Percentiles rank a stretch among this genome's conserved stretches.
These are phyloP conservation scores for Pegoplata infirma DNA, from an alignment of 2,888 invertebrate species.

Conservation along the genomic window DNA sequence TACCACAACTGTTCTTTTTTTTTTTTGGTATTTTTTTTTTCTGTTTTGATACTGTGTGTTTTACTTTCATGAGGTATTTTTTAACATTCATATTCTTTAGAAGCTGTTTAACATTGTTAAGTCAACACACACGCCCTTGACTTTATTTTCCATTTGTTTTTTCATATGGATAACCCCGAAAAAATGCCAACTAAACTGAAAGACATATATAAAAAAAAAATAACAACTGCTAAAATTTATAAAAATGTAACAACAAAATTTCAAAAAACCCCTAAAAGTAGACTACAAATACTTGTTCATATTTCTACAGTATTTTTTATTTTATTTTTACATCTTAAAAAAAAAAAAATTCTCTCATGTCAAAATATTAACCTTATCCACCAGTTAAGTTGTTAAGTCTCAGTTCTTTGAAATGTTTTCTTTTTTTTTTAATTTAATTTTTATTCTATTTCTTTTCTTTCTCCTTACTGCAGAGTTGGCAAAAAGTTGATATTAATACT, in stretches of 20 bases:
- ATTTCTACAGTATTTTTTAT: no score
- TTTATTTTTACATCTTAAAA: background rate
- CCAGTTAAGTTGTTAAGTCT: background rate
- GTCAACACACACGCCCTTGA: constrained; percentile 54
- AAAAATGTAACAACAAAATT: background rate
- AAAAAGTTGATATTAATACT: constrained; percentile 88
- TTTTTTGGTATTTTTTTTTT: constrained; percentile 21
- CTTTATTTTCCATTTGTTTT: constrained; percentile 56
- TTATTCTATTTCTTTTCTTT: background rate
- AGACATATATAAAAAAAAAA: background rate
- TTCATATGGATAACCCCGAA: constrained; percentile 12
- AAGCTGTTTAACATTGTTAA: constrained; percentile 28
- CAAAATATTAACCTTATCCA: background rate
- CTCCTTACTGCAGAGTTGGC: constrained; percentile 86
- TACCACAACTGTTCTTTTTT: constrained; percentile 48
- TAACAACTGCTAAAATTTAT: background rate
- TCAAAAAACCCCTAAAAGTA: background rate
- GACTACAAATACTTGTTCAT: background rate
- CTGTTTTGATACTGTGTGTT: constrained; percentile 9
- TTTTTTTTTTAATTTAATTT: background rate
- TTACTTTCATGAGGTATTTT: background rate
- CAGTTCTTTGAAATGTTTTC: background rate
- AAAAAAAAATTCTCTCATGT: no score
- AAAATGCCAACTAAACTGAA: constrained; percentile 1
- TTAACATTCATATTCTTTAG: background rate